Evolutionary conservation across 2,797 vertebrate genomes (phyloP).

Genomic region (Diglossa cyanea): DNA sequence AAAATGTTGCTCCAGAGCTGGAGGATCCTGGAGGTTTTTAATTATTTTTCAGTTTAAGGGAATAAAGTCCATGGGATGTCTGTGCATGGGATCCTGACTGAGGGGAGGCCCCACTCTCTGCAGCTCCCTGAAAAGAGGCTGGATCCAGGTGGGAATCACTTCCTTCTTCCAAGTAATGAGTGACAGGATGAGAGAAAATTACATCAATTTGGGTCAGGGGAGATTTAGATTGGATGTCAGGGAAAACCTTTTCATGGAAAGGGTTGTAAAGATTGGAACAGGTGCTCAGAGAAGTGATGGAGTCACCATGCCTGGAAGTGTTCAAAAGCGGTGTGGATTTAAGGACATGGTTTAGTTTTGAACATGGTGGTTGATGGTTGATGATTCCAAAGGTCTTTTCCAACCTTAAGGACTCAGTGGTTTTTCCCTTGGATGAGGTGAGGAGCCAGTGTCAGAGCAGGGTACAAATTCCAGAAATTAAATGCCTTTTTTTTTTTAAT

Average conservation of each 20-base stretch:
- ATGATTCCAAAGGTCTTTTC: background rate
- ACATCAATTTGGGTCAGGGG: background rate
- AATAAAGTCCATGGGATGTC: background rate
- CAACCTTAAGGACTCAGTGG: background rate
- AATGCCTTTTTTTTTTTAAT: background rate
- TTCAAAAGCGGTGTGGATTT: accelerated
- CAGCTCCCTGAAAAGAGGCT: background rate
- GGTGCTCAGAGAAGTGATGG: background rate
- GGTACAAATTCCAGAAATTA: background rate
- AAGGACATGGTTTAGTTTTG: background rate
- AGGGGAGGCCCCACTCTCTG: background rate
- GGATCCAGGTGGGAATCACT: background rate
- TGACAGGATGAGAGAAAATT: background rate
- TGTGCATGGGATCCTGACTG: too few relatives aligned
- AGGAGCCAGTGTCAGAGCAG: background rate
- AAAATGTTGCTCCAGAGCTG: background rate
- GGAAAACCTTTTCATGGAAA: background rate
- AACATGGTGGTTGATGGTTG: background rate
- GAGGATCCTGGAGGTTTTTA: too few relatives aligned
- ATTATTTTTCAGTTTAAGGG: background rate
- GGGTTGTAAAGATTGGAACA: background rate
- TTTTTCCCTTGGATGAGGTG: background rate
- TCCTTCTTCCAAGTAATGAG: accelerated
- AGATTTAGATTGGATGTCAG: background rate
- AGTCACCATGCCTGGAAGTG: background rate